Base-by-base conservation (phyloP, 2,888 invertebrate species). In the Rotaria sp. region DNA sequence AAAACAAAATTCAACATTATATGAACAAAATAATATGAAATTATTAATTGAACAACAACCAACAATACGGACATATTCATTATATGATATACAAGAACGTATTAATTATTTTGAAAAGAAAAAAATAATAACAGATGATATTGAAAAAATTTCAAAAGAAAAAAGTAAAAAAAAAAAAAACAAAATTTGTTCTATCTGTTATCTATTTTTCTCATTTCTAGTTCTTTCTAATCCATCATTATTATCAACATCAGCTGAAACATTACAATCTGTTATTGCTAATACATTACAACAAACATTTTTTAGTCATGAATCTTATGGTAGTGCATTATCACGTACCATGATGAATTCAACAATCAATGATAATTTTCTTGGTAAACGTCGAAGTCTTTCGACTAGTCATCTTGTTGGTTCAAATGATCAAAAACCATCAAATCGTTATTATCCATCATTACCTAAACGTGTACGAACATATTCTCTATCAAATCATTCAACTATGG, bases 271-370 rank as follows among this genome's bases (percentile, higher is more conserved):
- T 7, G 80, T 80, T 41, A 10, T 80, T 45, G 75, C 45, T 24
- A 80, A 80, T 80, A 80, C 75, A 80, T 80, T 80, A 41, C 41
- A 38, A 80, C 41, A 80, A 41, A 80, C 45, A 80, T n/a, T 41
- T 45, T 45, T 41, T 11, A 45, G n/a, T 26, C 35, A 30, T 35
- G 75, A 45, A 26, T 80, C 75, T 26, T 80, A 80, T 26, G 75
- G 41, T 8, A 80, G n/a, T n/a, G 80, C 45, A n/a, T 1, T 80
- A 45, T 45, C 45, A 45, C 80, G 45, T 45, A 80, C 80, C 26
- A 80, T 80, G 75, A 80, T 80, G 45, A 45, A 38, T 41, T 38
- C 75, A 45, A 11, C 45, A 24, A 26, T 4, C 8, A 26, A 11
- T 45, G 7, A 80, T n/a, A 41, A 45, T 26, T 67, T 13, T 13